Evolutionary conservation across 1,140 invertebrate species (phyloP).

Genomic region (Liolophura sinensis): DNA sequence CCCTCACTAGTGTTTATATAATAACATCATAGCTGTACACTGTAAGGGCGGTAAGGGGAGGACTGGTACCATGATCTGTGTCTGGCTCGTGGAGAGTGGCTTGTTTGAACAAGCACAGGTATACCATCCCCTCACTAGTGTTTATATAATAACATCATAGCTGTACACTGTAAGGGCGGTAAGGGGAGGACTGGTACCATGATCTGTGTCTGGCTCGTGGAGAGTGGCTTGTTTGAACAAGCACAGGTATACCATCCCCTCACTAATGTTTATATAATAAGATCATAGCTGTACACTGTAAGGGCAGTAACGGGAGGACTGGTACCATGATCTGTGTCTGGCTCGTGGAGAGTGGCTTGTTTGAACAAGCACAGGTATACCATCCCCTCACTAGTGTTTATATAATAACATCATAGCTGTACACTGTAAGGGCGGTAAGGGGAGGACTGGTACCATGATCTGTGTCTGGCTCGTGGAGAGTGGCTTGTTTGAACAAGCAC

Average conservation of each 20-base stretch:
- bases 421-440: conserved; percentile 71
- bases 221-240: conserved; percentile 61
- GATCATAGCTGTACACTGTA: conserved; percentile 70
- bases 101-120: conserved; percentile 61
- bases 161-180: conserved; percentile 70
- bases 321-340: conserved; percentile 66
- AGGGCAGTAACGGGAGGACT: conserved; percentile 68
- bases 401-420: conserved; percentile 70
- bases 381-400: too few relatives aligned
- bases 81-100: conserved; percentile 63
- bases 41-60: conserved; percentile 70
- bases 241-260: too few relatives aligned
- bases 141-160: conserved; percentile 69
- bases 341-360: conserved; percentile 62
- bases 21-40: conserved; percentile 68
- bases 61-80: conserved; percentile 67
- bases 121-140: not conserved
- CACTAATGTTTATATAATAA: too few relatives aligned
- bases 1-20: not conserved
- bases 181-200: conserved; percentile 67
- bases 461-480: conserved; percentile 64
- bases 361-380: conserved; percentile 60
- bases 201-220: conserved; percentile 65
- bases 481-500: conserved; percentile 61
- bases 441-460: conserved; percentile 66